These are phyloP conservation scores for Myripristis murdjan DNA, from an alignment of 2,797 vertebrate genomes.

Conservation along the genomic window DNA sequence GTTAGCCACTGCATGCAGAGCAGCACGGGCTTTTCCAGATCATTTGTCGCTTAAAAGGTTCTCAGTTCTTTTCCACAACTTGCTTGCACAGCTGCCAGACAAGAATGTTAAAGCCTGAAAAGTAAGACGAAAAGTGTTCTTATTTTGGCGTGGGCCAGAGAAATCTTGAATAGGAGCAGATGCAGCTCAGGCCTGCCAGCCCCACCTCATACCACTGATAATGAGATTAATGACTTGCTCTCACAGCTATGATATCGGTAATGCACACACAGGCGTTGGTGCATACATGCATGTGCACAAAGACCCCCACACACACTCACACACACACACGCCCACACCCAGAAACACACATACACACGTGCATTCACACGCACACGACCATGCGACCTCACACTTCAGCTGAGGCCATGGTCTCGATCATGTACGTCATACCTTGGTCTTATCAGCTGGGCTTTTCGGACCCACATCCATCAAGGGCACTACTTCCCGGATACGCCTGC, in stretches of 20 bases:
- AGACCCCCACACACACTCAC: conserved; percentile 1
- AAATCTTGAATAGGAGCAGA: conserved; percentile 53
- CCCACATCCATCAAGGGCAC: conserved; percentile 74
- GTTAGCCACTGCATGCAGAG: conserved; percentile 19
- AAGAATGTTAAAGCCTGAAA: conserved; percentile 65
- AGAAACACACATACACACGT: too few relatives aligned
- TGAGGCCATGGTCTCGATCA: conserved; percentile 27
- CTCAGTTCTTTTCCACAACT: conserved; percentile 70
- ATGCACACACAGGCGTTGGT: conserved; percentile 22
- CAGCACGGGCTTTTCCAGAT: conserved; percentile 64
- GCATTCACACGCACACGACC: not conserved
- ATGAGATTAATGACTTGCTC: conserved; percentile 68
- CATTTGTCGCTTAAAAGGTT: conserved; percentile 72
- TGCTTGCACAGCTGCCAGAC: conserved; percentile 68
- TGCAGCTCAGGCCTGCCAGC: conserved; percentile 44
- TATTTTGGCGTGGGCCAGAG: conserved; percentile 43
- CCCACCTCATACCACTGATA: conserved; percentile 61
- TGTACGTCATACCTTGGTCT: conserved; percentile 57
- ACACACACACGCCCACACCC: too few relatives aligned
- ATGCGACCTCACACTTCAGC: conserved; percentile 35
- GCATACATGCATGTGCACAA: not conserved
- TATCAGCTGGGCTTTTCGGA: conserved; percentile 66
- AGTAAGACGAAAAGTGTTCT: conserved; percentile 56
- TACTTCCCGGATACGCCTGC: conserved; percentile 66
- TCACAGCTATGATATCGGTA: conserved; percentile 42